Evolutionary conservation across 1,140 invertebrate species (phyloP), one percentile per base, ranked within the genome.

Genomic region (Drosophila parvula): DNA sequence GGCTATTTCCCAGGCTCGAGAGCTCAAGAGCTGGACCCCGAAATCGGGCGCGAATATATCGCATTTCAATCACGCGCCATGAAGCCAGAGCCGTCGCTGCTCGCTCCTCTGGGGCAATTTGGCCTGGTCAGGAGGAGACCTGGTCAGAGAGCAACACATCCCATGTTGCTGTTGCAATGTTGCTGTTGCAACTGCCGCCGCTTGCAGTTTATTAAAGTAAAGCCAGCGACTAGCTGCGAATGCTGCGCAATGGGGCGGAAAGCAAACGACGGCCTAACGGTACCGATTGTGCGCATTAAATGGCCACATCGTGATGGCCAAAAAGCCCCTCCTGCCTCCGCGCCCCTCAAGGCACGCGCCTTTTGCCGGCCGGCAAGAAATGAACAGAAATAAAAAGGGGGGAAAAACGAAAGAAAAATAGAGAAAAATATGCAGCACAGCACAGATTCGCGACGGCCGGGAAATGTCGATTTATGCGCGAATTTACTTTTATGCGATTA

Each of bases 401-500:
- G 43, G 5, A 14, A 14, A 12, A 38, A n/a, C n/a, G n/a, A n/a
- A 22, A 22, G 22, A 22, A 22, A 22, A 22, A 3, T 2, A 3
- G 22, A 3, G 22, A 22, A 22, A 22, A 22, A 22, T 22, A 3
- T 22, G 9, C 7, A 8, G 32, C 32, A 16, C 41, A 32, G 57
- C 65, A 53, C n/a, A 50, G 51, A 70, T 69, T 70, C 64, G 38
- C 51, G 14, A 32, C 14, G 69, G 36, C n/a, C 36, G 18, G 38
- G 69, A 74, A 85, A 78, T 65, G 75, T 61, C 80, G 85, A 89
- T 89, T 89, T 89, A 89, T 84, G 84, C 84, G 80, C 85, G 83
- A 89, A 89, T 89, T 89, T 89, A 89, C 80, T 89, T 89, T 89
- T 89, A 89, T 89, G 84, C 84, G 84, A 88, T 89, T 89, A 88